Conservation (phyloP, 2,113 vertebrate genomes). For the Crotophaga sulcirostris region DNA sequence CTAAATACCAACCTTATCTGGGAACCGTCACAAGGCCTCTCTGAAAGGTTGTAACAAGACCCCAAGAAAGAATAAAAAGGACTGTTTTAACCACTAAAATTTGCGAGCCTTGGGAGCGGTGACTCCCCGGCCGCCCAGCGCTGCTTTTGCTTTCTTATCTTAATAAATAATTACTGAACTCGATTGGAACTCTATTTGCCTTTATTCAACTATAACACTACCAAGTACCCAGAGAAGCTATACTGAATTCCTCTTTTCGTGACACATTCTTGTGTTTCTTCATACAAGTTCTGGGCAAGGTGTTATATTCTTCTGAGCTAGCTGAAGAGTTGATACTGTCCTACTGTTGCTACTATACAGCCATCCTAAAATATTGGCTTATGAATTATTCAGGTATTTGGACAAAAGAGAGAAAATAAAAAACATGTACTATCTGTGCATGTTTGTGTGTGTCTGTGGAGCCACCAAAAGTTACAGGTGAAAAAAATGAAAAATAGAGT, state of each 20-base stretch:
- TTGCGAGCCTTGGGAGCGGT: no score
- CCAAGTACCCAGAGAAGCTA: neutral
- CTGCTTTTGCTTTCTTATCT: no score
- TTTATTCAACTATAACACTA: no score
- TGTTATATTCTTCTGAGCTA: neutral
- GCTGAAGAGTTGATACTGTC: neutral
- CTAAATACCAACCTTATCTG: no score
- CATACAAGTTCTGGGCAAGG: neutral
- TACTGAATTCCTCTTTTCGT: neutral
- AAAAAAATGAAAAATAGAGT: neutral
- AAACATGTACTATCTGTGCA: neutral
- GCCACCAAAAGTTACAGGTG: neutral
- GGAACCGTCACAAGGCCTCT: no score
- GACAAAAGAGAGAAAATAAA: neutral
- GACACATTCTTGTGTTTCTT: neutral
- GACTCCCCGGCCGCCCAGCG: no score
- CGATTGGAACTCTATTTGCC: no score
- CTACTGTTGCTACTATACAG: neutral
- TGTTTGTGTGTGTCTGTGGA: neutral
- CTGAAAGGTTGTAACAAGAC: no score
- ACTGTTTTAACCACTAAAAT: no score
- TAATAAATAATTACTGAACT: no score
- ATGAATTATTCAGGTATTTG: neutral
- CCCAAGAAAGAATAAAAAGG: no score
- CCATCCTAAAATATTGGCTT: neutral